These are phyloP conservation scores for Podarcis lilfordi DNA, from an alignment of 2,797 vertebrate species.

Conservation along the genomic window DNA sequence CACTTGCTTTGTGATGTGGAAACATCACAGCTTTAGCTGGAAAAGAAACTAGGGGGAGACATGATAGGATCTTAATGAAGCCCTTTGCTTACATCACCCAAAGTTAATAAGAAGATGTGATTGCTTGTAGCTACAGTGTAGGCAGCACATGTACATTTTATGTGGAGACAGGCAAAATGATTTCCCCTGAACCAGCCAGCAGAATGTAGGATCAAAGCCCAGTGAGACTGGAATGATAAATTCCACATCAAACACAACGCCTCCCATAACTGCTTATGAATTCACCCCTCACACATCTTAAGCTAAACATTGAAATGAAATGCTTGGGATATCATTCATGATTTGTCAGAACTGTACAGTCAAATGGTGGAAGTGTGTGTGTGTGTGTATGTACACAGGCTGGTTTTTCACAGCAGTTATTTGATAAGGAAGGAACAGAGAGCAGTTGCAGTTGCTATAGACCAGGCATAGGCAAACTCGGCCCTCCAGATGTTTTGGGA, in stretches of 20 bases:
- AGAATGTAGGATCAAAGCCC: constrained; percentile 56
- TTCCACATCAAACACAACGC: constrained; percentile 4
- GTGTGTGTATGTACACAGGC: too few species aligned
- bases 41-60: too few species aligned
- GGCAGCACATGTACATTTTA: background rate
- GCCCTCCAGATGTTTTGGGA: too few species aligned
- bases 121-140: background rate
- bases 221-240: constrained; percentile 53
- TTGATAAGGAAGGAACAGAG: background rate
- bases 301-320: constrained; percentile 26
- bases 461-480: too few species aligned
- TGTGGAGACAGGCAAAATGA: background rate
- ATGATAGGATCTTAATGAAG: background rate
- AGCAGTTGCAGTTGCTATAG: background rate
- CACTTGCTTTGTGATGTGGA: too few species aligned
- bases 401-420: background rate
- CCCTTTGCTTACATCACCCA: background rate
- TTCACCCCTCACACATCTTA: constrained; percentile 27
- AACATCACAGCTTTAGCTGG: too few species aligned
- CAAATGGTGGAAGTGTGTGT: too few species aligned
- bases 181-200: constrained; percentile 16
- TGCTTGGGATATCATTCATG: background rate
- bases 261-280: constrained; percentile 28
- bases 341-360: background rate
- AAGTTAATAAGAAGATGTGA: background rate